Evolutionary conservation across 2,888 invertebrate genomes (phyloP).

Genomic region (Nemurella pictetii): DNA sequence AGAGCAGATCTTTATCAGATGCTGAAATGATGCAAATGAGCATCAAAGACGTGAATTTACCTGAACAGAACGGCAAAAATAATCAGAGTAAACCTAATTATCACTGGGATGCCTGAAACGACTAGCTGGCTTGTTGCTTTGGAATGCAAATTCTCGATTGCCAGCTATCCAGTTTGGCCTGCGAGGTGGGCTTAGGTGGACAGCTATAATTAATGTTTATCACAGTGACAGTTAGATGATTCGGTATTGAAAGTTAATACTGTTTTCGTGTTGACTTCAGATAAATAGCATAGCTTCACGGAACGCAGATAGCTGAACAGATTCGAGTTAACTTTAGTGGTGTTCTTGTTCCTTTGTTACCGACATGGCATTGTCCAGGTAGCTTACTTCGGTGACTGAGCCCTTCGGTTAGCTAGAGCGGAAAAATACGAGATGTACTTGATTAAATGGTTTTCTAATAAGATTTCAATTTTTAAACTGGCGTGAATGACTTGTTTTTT

Average conservation of each 20-base stretch:
- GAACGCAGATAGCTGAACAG: background rate
- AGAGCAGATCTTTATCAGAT: too few species aligned
- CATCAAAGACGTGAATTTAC: too few species aligned
- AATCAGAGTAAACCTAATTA: too few species aligned
- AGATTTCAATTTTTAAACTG: background rate
- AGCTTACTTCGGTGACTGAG: too few species aligned
- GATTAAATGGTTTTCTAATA: background rate
- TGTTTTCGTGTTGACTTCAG: background rate
- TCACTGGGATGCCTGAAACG: too few species aligned
- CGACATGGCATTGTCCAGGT: background rate
- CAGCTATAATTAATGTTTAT: too few species aligned
- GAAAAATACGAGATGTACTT: background rate
- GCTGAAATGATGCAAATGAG: too few species aligned
- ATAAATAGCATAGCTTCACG: too few species aligned
- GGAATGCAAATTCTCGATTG: background rate
- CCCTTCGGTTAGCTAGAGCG: background rate
- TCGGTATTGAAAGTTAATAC: background rate
- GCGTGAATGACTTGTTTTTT: background rate
- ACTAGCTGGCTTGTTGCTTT: background rate
- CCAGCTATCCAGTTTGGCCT: too few species aligned
- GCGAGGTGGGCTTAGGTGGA: too few species aligned
- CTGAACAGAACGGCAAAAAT: too few species aligned
- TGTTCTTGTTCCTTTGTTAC: background rate
- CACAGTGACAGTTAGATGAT: background rate
- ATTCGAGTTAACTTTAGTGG: background rate